Percentiles rank a stretch among this genome's conserved stretches.
These are phyloP conservation scores for Acromyrmex heyeri DNA, from an alignment of 1,140 invertebrate genomes.

Conservation along the genomic window DNA sequence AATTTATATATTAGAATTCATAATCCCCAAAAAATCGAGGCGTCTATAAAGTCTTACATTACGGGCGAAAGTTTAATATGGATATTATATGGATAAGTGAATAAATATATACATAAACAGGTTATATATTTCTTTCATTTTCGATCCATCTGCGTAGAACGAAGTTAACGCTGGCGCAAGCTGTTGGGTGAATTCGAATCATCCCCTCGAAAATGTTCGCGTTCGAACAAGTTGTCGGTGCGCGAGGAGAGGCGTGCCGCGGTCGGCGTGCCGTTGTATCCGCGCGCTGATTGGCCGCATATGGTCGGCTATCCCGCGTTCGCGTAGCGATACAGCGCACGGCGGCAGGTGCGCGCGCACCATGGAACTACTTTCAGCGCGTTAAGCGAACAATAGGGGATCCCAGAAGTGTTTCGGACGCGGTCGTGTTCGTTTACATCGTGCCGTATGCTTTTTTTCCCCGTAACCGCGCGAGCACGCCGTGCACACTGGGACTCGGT, in stretches of 20 bases:
- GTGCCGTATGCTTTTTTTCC: conserved; percentile 75
- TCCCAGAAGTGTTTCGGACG: conserved; percentile 86
- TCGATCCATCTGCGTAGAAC: neutral
- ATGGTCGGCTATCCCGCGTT: conserved; percentile 63
- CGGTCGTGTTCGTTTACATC: conserved; percentile 83
- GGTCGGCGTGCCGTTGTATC: conserved; percentile 42
- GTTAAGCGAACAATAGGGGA: conserved; percentile 86
- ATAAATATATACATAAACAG: no score
- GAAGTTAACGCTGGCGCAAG: neutral
- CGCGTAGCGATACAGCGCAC: conserved; percentile 75
- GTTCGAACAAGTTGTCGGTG: neutral
- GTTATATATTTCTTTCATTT: neutral
- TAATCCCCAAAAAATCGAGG: no score
- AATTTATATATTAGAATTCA: no score
- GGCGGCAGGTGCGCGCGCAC: conserved; percentile 84
- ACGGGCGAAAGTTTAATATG: no score
- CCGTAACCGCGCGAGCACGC: conserved; percentile 64
- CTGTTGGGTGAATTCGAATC: neutral
- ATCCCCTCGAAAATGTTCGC: neutral
- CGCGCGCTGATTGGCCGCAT: conserved; percentile 65
- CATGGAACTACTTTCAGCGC: conserved; percentile 86
- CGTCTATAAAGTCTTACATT: no score
- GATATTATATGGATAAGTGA: no score
- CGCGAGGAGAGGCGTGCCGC: neutral
- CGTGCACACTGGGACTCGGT: conserved; percentile 68